A percentile compares a stretch with the other conserved stretches of the same genome.
phyloP scores from a whole-genome alignment of 2,888 invertebrate species.

The Ectemnius continuus region DNA sequence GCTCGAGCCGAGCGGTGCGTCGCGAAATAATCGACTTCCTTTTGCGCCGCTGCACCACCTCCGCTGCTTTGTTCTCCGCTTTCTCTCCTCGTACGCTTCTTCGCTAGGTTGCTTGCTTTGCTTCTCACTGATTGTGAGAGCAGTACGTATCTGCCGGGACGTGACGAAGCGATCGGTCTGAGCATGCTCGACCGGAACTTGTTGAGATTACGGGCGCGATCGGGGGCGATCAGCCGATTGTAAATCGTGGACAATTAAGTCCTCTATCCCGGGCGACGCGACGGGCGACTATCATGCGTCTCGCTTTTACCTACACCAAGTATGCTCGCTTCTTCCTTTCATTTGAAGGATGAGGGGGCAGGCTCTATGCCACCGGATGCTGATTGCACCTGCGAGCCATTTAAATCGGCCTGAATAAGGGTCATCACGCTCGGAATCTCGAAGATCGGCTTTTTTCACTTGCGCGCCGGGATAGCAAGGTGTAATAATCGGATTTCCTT shows the following conservation, averaged over 20 bases:
- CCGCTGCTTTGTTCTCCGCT: not conserved
- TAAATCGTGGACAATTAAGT: slow-evolving; percentile 17
- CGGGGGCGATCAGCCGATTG: not conserved
- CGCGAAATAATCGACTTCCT: slow-evolving; percentile 55
- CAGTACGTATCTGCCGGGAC: not conserved
- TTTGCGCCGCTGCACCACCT: slow-evolving; percentile 21
- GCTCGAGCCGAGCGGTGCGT: slow-evolving; percentile 21
- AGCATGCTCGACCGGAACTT: slow-evolving; percentile 7
- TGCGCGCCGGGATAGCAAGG: not conserved
- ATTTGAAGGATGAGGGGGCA: no score
- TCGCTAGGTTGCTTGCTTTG: slow-evolving; percentile 22
- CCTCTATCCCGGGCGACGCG: not conserved
- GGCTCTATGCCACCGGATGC: no score
- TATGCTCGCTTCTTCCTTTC: no score
- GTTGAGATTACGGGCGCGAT: not conserved
- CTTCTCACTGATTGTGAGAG: slow-evolving; percentile 14
- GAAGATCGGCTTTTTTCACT: not conserved
- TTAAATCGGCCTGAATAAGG: no score
- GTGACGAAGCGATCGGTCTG: slow-evolving; percentile 24
- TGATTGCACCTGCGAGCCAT: no score
- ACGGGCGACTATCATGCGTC: not conserved
- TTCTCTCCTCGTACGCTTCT: slow-evolving; percentile 15
- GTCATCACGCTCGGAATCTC: no score
- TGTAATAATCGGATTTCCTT: slow-evolving; percentile 34
- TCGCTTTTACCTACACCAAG: not conserved